These are phyloP conservation scores for Tridacna crocea DNA, from an alignment of 2,888 invertebrate genomes.

Conservation along the genomic window DNA sequence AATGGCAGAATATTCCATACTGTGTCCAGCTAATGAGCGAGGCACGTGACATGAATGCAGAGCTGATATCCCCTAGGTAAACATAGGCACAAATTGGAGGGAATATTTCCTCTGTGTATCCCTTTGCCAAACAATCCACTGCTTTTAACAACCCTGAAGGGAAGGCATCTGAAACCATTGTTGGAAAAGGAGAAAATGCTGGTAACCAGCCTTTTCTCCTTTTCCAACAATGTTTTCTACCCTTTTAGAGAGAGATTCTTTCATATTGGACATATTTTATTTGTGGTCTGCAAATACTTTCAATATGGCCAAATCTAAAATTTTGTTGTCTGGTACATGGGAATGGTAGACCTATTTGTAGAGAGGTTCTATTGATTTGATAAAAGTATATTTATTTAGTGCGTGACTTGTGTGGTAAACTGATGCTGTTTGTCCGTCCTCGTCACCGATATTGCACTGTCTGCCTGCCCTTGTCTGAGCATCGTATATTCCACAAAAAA, in stretches of 20 bases:
- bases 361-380: conserved; percentile 4
- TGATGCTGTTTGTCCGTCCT: not conserved
- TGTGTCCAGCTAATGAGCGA: conserved; percentile 3
- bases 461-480: not conserved
- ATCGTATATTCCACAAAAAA: no score
- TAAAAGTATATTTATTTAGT: not conserved
- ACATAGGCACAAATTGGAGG: conserved; percentile 2
- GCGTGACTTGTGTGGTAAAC: conserved; percentile 1
- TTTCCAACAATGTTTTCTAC: no score
- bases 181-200: no score
- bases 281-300: no score
- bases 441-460: not conserved
- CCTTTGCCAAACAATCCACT: no score
- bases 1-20: not conserved
- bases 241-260: no score
- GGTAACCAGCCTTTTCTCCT: no score
- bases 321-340: no score
- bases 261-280: no score
- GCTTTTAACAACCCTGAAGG: no score
- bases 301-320: no score
- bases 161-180: no score
- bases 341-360: not conserved
- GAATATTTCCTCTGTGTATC: not conserved
- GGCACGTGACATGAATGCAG: conserved; percentile 1
- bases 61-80: not conserved